phyloP scores from a whole-genome alignment of 2,797 vertebrate species.

The Lepus townsendii region DNA sequence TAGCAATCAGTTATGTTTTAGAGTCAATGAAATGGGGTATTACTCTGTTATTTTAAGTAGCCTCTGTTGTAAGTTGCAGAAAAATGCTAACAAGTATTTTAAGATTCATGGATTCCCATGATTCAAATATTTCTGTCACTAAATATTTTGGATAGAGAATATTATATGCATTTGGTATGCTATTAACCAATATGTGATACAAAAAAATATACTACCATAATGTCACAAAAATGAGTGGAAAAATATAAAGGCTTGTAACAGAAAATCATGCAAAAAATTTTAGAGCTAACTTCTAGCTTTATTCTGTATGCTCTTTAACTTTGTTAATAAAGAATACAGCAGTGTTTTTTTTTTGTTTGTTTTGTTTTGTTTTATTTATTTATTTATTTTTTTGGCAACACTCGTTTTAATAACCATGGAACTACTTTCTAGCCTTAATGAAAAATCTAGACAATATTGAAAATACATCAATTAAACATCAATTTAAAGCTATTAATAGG shows the following conservation, averaged over 20 bases:
- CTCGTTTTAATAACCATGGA: too few relatives aligned
- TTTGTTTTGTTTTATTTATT: background rate
- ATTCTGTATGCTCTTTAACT: background rate
- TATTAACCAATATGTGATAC: background rate
- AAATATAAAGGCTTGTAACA: background rate
- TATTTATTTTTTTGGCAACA: too few relatives aligned
- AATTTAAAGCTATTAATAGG: background rate
- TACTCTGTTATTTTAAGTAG: background rate
- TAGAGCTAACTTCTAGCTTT: background rate
- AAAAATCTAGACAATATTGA: background rate
- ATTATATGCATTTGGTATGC: background rate
- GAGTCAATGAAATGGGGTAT: background rate
- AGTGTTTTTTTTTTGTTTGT: background rate
- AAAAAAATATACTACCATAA: background rate
- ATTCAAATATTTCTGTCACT: background rate
- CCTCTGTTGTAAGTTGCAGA: background rate
- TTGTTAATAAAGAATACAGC: background rate
- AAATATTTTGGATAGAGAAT: background rate
- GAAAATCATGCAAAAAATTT: background rate
- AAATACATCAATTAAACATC: background rate
- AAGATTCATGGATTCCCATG: background rate
- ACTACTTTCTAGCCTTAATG: background rate
- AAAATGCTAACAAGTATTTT: background rate
- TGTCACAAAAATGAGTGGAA: background rate
- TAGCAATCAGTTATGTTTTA: background rate